Percentiles rank a stretch among this genome's conserved stretches.
Evolutionary conservation across 2,113 vertebrate species (phyloP).

Genomic region (Lepus europaeus): DNA sequence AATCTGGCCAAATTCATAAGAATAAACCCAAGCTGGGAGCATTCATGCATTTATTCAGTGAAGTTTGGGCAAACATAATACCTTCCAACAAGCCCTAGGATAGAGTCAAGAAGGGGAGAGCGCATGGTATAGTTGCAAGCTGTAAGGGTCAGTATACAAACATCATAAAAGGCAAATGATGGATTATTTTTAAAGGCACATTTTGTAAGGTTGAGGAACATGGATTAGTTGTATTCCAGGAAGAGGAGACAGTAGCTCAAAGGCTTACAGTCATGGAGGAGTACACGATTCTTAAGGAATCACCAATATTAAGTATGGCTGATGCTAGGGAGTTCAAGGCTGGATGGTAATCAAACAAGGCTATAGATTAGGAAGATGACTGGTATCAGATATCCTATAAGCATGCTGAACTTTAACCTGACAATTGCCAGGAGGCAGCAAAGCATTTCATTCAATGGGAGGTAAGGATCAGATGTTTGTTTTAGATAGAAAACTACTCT

Average conservation of each 20-base stretch:
- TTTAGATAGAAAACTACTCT: not conserved
- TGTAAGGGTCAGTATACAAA: not conserved
- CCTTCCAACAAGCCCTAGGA: not conserved
- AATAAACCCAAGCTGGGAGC: constrained; percentile 3
- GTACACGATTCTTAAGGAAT: not conserved
- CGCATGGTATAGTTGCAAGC: not conserved
- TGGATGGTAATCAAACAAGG: not conserved
- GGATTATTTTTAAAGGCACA: not conserved
- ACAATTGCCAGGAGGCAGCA: not conserved
- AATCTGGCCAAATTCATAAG: not conserved
- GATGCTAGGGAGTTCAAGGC: not conserved
- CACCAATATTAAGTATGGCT: not conserved
- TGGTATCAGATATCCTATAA: not conserved
- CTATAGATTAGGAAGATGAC: not conserved
- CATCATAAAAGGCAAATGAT: not conserved
- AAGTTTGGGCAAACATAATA: not conserved
- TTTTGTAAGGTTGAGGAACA: constrained; percentile 23
- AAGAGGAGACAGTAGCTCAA: not conserved
- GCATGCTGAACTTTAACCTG: not conserved
- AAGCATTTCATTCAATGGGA: not conserved
- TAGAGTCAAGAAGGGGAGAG: not conserved
- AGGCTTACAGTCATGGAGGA: not conserved
- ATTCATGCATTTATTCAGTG: not conserved
- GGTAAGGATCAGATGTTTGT: not conserved
- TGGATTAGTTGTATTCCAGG: not conserved